A percentile compares a stretch with the other conserved stretches of the same genome.
Conservation (phyloP, 2,113 vertebrate genomes). For the Plectropomus leopardus region DNA sequence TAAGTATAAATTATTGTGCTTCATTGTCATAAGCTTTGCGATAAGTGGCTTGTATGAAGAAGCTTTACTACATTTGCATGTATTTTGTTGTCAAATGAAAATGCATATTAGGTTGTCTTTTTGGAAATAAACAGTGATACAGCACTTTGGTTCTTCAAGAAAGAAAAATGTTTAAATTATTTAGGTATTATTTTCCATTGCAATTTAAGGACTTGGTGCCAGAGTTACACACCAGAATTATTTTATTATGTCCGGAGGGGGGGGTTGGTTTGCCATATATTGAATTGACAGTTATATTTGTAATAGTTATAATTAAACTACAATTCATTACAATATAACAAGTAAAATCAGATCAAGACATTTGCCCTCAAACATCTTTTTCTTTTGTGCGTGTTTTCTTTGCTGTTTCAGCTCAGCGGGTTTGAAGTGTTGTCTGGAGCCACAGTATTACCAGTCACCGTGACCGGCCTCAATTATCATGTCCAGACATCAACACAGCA, state of each 20-base stretch:
- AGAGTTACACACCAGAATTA: not conserved
- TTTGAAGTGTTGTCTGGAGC: constrained; percentile 81
- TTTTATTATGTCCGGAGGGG: not conserved
- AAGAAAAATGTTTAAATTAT: constrained; percentile 52
- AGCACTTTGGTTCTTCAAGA: constrained; percentile 47
- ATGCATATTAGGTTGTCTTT: constrained; percentile 43
- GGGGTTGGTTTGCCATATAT: not conserved
- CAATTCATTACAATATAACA: constrained; percentile 3
- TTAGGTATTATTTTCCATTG: constrained; percentile 3
- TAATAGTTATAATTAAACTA: not conserved
- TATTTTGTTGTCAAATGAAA: constrained; percentile 61
- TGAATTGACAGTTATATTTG: not conserved
- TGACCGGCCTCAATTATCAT: constrained; percentile 59
- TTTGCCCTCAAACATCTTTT: not conserved
- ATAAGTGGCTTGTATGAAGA: constrained; percentile 66
- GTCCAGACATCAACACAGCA: constrained; percentile 57
- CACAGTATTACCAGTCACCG: constrained; percentile 34
- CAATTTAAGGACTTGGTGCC: not conserved
- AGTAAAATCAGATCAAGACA: not conserved
- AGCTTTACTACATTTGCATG: constrained; percentile 54
- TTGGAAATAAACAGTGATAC: constrained; percentile 63
- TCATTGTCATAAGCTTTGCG: constrained; percentile 61
- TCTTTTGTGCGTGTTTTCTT: constrained; percentile 26
- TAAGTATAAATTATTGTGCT: constrained; percentile 78
- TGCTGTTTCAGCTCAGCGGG: constrained; percentile 66